These are phyloP conservation scores for Spilarctia lutea DNA, from an alignment of 2,888 invertebrate genomes.

Conservation along the genomic window DNA sequence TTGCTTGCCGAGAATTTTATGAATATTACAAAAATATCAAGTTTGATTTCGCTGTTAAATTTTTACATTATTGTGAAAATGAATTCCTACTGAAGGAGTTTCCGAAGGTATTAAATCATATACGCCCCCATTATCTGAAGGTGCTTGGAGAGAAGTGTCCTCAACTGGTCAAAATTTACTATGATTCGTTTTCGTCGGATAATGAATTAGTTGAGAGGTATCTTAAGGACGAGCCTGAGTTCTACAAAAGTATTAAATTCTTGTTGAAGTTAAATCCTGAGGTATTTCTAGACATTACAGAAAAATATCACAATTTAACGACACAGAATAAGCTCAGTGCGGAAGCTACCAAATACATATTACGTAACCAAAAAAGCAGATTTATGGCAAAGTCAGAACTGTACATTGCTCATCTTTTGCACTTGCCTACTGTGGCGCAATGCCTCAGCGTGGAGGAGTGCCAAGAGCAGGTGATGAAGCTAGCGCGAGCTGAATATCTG, in stretches of 20 bases:
- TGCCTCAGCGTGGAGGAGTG: conserved; percentile 60
- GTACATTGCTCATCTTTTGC: conserved; percentile 60
- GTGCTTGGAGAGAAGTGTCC: conserved; percentile 64
- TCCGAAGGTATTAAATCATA: conserved; percentile 53
- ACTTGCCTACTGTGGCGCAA: conserved; percentile 60
- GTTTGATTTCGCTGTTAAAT: conserved; percentile 61
- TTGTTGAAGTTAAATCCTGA: conserved; percentile 61
- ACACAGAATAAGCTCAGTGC: conserved; percentile 47
- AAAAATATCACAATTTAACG: conserved; percentile 57
- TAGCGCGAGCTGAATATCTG: conserved; percentile 66
- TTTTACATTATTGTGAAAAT: conserved; percentile 60
- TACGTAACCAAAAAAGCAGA: conserved; percentile 60
- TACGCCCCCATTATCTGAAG: conserved; percentile 62
- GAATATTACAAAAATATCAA: conserved; percentile 57
- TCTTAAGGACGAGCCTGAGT: conserved; percentile 43
- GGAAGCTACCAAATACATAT: conserved; percentile 57
- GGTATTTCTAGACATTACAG: conserved; percentile 62
- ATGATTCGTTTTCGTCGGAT: conserved; percentile 55
- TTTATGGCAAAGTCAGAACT: conserved; percentile 63
- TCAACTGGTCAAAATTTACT: conserved; percentile 60
- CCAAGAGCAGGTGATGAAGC: conserved; percentile 57
- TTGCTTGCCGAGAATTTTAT: conserved; percentile 66
- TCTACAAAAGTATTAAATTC: conserved; percentile 58
- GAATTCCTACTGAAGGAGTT: conserved; percentile 59
- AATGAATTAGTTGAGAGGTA: conserved; percentile 49